Percentiles rank a stretch among this genome's conserved stretches.
These are phyloP conservation scores for Euura lappo DNA, from an alignment of 1,140 invertebrate species.

Conservation along the genomic window DNA sequence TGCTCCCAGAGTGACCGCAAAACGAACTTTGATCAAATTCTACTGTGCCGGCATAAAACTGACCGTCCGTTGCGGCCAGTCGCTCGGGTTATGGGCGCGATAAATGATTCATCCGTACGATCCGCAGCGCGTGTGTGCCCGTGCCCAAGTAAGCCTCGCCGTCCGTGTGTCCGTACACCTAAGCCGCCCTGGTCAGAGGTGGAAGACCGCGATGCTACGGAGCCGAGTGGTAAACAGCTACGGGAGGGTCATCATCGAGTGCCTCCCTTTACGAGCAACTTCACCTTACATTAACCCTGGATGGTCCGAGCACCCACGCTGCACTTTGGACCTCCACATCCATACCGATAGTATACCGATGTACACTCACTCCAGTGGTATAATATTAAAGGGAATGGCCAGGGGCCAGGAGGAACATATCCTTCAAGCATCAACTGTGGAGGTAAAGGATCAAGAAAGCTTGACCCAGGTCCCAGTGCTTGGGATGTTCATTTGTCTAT, in stretches of 20 bases:
- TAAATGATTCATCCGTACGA: constrained; percentile 61
- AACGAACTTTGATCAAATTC: constrained; percentile 64
- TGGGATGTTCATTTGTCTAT: too few relatives aligned
- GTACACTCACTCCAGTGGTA: background rate
- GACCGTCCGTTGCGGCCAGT: constrained; percentile 40
- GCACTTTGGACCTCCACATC: background rate
- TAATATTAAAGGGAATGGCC: too few relatives aligned
- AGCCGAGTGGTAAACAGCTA: constrained; percentile 7
- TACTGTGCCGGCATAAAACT: constrained; percentile 61
- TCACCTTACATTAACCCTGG: constrained; percentile 24
- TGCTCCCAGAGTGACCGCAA: constrained; percentile 62
- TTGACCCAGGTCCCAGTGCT: too few relatives aligned
- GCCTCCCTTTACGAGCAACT: constrained; percentile 38
- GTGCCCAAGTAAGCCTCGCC: background rate
- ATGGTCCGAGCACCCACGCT: background rate
- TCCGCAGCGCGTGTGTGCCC: constrained; percentile 30
- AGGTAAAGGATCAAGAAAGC: too few relatives aligned
- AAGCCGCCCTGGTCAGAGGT: background rate
- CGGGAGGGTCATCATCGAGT: constrained; percentile 35
- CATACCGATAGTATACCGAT: background rate
- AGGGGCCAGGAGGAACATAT: too few relatives aligned
- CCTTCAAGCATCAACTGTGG: too few relatives aligned
- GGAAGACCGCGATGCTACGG: constrained; percentile 18
- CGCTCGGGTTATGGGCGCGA: constrained; percentile 44
- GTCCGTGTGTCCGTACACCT: constrained; percentile 26